Conservation (phyloP, 2,113 vertebrate genomes). For the Tragelaphus imberbis region DNA sequence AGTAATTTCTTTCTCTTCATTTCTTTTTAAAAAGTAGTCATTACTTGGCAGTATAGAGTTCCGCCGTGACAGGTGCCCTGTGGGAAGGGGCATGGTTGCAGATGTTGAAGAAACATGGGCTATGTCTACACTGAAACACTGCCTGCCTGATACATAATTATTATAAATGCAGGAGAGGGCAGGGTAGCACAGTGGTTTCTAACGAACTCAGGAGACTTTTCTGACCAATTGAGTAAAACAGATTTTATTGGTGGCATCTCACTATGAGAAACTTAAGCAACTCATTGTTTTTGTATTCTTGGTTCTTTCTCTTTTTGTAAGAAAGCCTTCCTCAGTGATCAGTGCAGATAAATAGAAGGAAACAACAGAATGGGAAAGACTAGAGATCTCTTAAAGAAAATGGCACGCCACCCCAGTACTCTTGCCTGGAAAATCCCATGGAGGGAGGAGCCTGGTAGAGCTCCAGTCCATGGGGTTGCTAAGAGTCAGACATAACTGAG, state of each 20-base stretch:
- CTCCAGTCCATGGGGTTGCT: too few relatives aligned
- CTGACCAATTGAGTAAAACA: neutral
- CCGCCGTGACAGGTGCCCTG: neutral
- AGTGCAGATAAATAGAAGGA: neutral
- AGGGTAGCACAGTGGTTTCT: neutral
- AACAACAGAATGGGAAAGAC: neutral
- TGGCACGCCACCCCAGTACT: too few relatives aligned
- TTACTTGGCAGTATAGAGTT: neutral
- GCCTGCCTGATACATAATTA: neutral
- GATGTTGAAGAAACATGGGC: neutral
- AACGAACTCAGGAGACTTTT: neutral
- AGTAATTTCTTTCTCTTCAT: neutral
- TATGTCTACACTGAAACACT: neutral
- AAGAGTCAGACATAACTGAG: too few relatives aligned
- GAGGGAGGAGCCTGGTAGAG: too few relatives aligned
- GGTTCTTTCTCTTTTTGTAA: neutral
- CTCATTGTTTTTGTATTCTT: neutral
- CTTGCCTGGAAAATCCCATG: too few relatives aligned
- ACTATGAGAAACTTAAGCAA: neutral
- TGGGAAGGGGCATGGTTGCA: neutral
- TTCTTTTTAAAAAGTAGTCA: neutral
- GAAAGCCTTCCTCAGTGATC: neutral
- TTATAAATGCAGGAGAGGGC: too few relatives aligned
- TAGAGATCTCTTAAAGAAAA: neutral
- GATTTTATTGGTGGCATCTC: neutral